These are phyloP conservation scores for Euura lappo DNA, from an alignment of 1,140 invertebrate species.

Conservation along the genomic window DNA sequence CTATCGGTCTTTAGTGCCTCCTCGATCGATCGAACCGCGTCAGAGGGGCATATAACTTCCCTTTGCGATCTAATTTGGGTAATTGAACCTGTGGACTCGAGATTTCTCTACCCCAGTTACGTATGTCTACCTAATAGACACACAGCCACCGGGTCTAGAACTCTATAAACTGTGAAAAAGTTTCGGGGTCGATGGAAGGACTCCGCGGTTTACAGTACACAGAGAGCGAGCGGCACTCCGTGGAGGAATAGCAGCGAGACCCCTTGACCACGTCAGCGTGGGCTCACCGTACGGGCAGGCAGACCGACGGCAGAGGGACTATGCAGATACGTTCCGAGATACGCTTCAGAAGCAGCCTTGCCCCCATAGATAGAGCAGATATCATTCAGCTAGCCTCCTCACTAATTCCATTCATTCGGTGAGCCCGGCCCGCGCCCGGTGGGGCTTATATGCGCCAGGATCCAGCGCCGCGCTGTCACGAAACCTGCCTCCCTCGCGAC, in stretches of 20 bases:
- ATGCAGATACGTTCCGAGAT: conserved; percentile 58
- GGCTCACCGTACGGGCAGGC: background rate
- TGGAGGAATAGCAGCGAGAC: background rate
- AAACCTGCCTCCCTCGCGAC: background rate
- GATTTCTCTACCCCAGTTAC: background rate
- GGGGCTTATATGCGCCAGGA: conserved; percentile 26
- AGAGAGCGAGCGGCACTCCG: background rate
- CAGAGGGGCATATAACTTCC: background rate
- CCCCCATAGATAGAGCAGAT: conserved; percentile 58
- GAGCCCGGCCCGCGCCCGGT: conserved; percentile 22
- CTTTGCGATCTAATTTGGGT: background rate
- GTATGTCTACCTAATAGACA: too few species aligned
- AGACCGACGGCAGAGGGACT: conserved; percentile 38
- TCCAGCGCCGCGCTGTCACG: conserved; percentile 14
- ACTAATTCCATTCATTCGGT: conserved; percentile 62
- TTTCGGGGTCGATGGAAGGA: too few species aligned
- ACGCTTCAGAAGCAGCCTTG: conserved; percentile 56
- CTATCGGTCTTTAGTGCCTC: too few species aligned
- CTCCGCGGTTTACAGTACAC: too few species aligned
- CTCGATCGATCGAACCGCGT: too few species aligned
- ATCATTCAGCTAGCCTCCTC: conserved; percentile 61
- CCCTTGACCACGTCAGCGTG: background rate
- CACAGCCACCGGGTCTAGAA: too few species aligned
- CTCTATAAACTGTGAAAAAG: too few species aligned
- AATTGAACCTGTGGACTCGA: background rate